These are phyloP conservation scores for Geotrypetes seraphini DNA, from an alignment of 2,797 vertebrate genomes.

Conservation along the genomic window DNA sequence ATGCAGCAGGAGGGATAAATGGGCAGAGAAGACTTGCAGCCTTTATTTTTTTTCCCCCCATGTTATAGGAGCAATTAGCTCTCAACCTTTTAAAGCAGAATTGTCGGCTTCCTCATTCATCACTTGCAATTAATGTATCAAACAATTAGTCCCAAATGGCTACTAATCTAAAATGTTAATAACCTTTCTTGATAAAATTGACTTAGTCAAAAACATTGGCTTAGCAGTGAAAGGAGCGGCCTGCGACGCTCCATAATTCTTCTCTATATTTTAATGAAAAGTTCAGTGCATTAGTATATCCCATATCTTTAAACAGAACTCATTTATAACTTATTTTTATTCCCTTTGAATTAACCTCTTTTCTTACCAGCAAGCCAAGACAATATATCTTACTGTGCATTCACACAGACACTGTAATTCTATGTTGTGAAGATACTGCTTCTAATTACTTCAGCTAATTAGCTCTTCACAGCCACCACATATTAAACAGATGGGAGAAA, in stretches of 20 bases:
- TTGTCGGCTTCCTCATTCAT: constrained; percentile 39
- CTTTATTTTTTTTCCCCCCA: too few relatives aligned
- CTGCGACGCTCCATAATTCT: not conserved
- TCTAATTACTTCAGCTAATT: constrained; percentile 55
- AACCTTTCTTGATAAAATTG: constrained; percentile 10
- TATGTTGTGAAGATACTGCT: constrained; percentile 22
- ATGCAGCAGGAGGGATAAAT: too few relatives aligned
- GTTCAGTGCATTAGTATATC: not conserved
- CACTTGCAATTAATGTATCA: constrained; percentile 46
- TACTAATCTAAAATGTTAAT: constrained; percentile 25
- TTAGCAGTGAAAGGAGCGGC: not conserved
- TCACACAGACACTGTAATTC: constrained; percentile 20
- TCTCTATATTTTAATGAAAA: not conserved
- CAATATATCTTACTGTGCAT: constrained; percentile 8
- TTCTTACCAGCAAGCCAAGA: not conserved
- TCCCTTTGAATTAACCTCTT: not conserved
- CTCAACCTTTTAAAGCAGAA: constrained; percentile 27
- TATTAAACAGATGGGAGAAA: constrained; percentile 2
- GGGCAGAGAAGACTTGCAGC: too few relatives aligned
- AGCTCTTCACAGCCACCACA: constrained; percentile 6
- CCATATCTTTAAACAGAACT: constrained; percentile 2
- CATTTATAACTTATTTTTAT: constrained; percentile 1
- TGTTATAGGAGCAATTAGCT: constrained; percentile 36
- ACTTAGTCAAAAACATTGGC: constrained; percentile 7
- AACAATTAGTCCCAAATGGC: constrained; percentile 36